Base-by-base conservation (phyloP, 2,113 vertebrate genomes). In the human region DNA sequence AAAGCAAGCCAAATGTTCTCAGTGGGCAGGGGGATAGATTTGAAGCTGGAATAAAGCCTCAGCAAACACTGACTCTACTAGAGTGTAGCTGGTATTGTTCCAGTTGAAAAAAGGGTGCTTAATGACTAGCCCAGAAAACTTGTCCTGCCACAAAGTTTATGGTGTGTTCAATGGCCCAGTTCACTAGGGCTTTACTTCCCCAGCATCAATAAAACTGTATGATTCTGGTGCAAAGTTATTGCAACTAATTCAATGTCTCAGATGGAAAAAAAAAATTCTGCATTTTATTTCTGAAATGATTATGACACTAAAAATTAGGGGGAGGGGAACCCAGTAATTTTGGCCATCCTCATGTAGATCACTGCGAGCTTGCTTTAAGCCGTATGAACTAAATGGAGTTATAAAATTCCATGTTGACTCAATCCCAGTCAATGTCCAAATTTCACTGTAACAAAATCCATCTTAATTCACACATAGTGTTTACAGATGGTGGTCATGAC, bases 271-370 rank as follows among this genome's bases (percentile, higher is more conserved):
- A 45, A 30, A 70, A 48, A n/a, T 14, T 14, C 50, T 32, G 1
- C 66, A 81, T 40, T 45, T 87, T 38, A 55, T 18, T 90, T 96
- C 80, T 89, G 66, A 97, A 86, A 97, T 72, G 11, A 93, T 43
- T 17, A 55, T 23, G 2, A 75, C 45, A 80, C 68, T 88, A 20
- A 92, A 85, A 83, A 72, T 70, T 38, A 43, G 30, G 10, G 6
- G 18, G 8, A 1, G 27, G 3, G n/a, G 4, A 5, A 48, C 38
- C 18, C 16, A 50, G 27, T 86, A 38, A 83, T 40, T 32, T 73
- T 48, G n/a, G 52, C 25, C 32, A 18, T 50, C 14, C 2, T 66
- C 2, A 0, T 12, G 10, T 35, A 82, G 61, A 88, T 73, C n/a
- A 79, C n/a, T 23, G 2, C 1, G 55, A 66, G 22, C 61, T 17